Percentiles rank a stretch among this genome's conserved stretches.
These are phyloP conservation scores for Lichenostomus cassidix DNA, from an alignment of 2,113 vertebrate species.

Conservation along the genomic window DNA sequence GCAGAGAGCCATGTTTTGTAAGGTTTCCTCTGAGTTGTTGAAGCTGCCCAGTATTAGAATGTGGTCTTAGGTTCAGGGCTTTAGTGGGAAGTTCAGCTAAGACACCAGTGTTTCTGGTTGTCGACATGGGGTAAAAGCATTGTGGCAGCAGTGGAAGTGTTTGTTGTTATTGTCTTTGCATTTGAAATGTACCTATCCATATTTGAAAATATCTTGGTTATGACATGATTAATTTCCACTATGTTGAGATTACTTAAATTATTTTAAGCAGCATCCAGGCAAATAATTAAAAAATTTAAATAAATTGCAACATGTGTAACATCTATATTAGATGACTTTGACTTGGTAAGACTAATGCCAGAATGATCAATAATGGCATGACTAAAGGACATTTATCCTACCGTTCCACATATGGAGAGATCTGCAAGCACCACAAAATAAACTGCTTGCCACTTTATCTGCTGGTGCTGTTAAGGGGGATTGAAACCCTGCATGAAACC, in stretches of 20 bases:
- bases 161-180: background rate
- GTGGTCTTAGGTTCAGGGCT: background rate
- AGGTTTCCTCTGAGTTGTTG: background rate
- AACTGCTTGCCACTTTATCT: constrained; percentile 30
- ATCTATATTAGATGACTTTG: background rate
- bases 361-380: constrained; percentile 25
- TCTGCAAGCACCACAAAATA: constrained; percentile 20
- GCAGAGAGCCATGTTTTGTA: background rate
- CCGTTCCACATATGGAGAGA: background rate
- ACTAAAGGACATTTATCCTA: constrained; percentile 13
- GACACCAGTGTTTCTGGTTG: background rate
- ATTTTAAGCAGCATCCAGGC: background rate
- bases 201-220: background rate
- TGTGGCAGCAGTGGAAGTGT: background rate
- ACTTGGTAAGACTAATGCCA: constrained; percentile 8
- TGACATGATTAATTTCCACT: background rate
- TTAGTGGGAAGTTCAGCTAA: background rate
- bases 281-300: background rate
- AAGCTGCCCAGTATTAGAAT: background rate
- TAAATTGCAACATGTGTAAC: background rate
- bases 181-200: background rate
- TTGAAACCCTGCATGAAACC: constrained; percentile 32
- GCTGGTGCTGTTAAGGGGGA: constrained; percentile 14
- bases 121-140: background rate
- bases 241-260: background rate